A percentile compares a stretch with the other conserved stretches of the same genome.
Conservation (phyloP, 2,797 vertebrate genomes). For the Peromyscus melanophrys region DNA sequence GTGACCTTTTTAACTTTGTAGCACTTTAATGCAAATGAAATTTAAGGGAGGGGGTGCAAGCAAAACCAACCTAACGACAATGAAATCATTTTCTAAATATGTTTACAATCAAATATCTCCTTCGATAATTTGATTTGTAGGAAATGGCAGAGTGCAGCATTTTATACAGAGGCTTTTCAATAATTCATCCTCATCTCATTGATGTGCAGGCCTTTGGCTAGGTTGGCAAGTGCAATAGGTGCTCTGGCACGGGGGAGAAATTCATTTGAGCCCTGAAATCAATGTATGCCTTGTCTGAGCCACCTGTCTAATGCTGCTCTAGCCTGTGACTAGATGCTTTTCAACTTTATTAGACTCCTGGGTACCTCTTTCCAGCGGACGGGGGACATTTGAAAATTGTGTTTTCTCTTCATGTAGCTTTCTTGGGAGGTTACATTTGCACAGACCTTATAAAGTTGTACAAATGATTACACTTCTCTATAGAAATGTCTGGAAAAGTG, state of each 20-base stretch:
- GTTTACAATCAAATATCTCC: conserved; percentile 85
- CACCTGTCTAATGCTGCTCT: conserved; percentile 51
- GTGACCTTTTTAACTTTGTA: conserved; percentile 83
- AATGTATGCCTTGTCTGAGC: conserved; percentile 62
- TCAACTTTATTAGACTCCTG: conserved; percentile 39
- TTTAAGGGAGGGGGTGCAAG: conserved; percentile 73
- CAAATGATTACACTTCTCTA: neutral
- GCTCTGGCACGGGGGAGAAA: conserved; percentile 69
- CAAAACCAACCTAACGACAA: conserved; percentile 79
- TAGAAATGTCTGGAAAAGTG: conserved; percentile 52
- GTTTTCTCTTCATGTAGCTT: conserved; percentile 25
- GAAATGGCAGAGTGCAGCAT: conserved; percentile 83
- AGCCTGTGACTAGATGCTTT: conserved; percentile 33
- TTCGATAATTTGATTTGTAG: conserved; percentile 86
- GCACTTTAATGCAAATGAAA: conserved; percentile 79
- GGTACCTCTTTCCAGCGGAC: neutral
- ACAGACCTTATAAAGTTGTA: conserved; percentile 11
- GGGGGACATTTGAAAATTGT: conserved; percentile 24
- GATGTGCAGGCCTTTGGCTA: conserved; percentile 80
- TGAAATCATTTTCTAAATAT: conserved; percentile 85
- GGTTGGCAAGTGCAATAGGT: conserved; percentile 75
- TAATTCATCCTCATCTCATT: conserved; percentile 83
- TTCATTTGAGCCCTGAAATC: conserved; percentile 77
- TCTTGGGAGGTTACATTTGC: conserved; percentile 1
- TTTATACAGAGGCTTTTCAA: conserved; percentile 84